phyloP scores from a whole-genome alignment of 2,113 vertebrate genomes.

The Ornithorhynchus anatinus region DNA sequence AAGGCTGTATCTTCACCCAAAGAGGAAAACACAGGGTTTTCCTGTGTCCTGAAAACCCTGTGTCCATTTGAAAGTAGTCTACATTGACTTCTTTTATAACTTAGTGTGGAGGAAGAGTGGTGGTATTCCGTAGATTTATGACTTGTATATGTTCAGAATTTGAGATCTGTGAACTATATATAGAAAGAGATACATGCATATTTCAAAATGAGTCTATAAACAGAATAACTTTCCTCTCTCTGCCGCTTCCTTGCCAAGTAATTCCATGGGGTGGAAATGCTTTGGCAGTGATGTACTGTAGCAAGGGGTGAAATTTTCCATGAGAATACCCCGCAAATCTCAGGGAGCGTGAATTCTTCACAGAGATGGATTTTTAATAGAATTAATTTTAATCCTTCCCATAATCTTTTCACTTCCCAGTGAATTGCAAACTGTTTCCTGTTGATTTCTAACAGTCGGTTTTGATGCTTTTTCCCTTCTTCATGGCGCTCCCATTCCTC shows the following conservation, averaged over 20 bases:
- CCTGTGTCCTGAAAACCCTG: no score
- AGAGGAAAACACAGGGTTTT: no score
- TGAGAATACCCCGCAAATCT: neutral
- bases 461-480: constrained; percentile 29
- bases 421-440: neutral
- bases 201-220: neutral
- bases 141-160: neutral
- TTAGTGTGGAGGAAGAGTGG: neutral
- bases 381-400: neutral
- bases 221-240: neutral
- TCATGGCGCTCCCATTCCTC: constrained; percentile 19
- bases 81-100: neutral
- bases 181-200: no score
- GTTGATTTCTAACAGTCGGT: neutral
- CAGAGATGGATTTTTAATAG: neutral
- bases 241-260: neutral
- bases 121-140: rapidly evolving
- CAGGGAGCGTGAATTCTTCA: neutral
- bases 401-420: neutral
- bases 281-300: neutral
- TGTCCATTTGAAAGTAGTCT: neutral
- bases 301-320: neutral
- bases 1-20: neutral
- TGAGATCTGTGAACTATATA: neutral
- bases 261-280: neutral